Evolutionary conservation across 2,888 invertebrate species (phyloP), one percentile per base, ranked within the genome.

Genomic region (Endomychus coccineus): DNA sequence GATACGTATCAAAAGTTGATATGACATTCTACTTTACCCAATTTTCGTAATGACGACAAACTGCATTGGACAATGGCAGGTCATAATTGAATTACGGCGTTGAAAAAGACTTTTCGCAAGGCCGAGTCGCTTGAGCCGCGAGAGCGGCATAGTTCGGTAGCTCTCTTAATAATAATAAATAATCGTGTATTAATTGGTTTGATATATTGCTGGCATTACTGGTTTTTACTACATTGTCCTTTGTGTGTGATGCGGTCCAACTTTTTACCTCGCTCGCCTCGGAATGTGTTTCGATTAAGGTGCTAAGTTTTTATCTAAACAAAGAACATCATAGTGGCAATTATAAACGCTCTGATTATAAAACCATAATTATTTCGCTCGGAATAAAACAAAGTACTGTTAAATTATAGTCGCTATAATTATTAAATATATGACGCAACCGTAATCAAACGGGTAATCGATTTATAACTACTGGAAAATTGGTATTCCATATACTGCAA

Each of bases 131-230:
- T 32, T 3, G 25, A 31, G 39, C 39, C 39, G 27, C 29, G 34
- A 25, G 39, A 27, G 25, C 30, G 29, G 24, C 15, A 58, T 58
- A 58, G 56, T 56, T 63, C 61, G 62, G 60, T 59, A 56, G 58
- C 54, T 54, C 55, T 57, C 55, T 57, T 61, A 61, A 58, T 57
- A 58, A 61, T 57, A 58, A 62, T 62, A 64, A 64, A 64, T 63
- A 64, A 63, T 61, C 55, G 58, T 47, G 60, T 62, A 63, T 61
- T 64, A 64, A 63, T 64, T 63, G 61, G 61, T 64, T 64, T 64
- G 62, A 64, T 64, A 64, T 63, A 64, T 62, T 60, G 60, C 61
- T 55, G 56, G 55, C 58, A 58, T 58, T 58, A 52, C 56, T 44
- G 49, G 54, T 60, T 61, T 61, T 62, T 62, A 50, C 50, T 45